phyloP scores from a whole-genome alignment of 2,888 invertebrate genomes.

The Eilema griseolum region DNA sequence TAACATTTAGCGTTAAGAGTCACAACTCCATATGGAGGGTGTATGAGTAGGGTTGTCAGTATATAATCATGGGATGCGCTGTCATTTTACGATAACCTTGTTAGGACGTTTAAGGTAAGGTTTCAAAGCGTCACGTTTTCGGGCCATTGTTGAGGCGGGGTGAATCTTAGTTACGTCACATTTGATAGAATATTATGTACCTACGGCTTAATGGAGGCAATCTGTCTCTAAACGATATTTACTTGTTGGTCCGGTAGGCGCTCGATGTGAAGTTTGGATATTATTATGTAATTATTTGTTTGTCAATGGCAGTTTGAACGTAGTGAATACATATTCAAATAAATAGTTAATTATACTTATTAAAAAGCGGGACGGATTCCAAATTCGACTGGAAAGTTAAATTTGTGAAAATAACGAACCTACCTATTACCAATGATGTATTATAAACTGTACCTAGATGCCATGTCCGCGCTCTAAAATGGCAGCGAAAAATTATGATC shows the following conservation, averaged over 20 bases:
- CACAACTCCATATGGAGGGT: background rate
- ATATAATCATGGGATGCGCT: slow-evolving; percentile 68
- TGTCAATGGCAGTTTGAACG: background rate
- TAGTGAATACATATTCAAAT: background rate
- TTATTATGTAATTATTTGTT: background rate
- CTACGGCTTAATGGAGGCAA: background rate
- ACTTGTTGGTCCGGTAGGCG: no score
- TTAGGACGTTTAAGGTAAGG: slow-evolving; percentile 52
- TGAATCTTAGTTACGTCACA: slow-evolving; percentile 4
- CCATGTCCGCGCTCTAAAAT: no score
- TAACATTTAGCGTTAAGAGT: background rate
- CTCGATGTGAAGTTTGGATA: background rate
- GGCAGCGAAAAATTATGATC: no score
- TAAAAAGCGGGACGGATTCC: no score
- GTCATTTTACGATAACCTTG: slow-evolving; percentile 69
- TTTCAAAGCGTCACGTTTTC: slow-evolving; percentile 49
- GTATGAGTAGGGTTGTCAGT: slow-evolving; percentile 28
- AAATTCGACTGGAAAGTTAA: no score
- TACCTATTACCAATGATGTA: no score
- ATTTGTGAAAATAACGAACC: no score
- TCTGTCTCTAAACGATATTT: background rate
- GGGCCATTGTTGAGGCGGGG: slow-evolving; percentile 33
- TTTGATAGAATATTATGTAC: slow-evolving; percentile 9
- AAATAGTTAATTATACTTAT: no score
- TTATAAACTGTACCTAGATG: no score